phyloP scores from a whole-genome alignment of 2,888 invertebrate species.

The Gymnocheta viridis region DNA sequence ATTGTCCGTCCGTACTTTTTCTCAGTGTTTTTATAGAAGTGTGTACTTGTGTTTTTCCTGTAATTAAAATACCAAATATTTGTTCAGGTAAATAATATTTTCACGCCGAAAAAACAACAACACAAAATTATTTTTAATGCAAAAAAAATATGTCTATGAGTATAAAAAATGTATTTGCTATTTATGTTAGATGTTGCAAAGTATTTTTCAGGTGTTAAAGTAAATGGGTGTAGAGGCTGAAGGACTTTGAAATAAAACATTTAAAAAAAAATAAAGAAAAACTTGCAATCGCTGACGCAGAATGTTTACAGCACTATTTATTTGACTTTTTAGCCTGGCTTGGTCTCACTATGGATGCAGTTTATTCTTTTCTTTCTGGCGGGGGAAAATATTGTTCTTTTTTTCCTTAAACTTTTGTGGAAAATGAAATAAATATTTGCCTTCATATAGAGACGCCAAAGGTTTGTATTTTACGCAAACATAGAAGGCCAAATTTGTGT shows the following conservation, averaged over 20 bases:
- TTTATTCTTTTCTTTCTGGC: not conserved
- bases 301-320: constrained; percentile 48
- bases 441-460: constrained; percentile 51
- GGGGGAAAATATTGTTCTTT: constrained; percentile 71
- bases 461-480: constrained; percentile 40
- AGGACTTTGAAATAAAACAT: constrained; percentile 61
- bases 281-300: constrained; percentile 72
- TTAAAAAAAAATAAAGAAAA: constrained; percentile 72
- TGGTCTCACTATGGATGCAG: constrained; percentile 26
- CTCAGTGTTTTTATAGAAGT: not conserved
- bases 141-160: not conserved
- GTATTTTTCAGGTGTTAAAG: not conserved
- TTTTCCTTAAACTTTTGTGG: constrained; percentile 75
- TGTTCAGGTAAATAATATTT: constrained; percentile 77
- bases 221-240: constrained; percentile 2
- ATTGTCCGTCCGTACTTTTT: not conserved
- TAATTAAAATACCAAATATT: constrained; percentile 80
- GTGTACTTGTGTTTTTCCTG: constrained; percentile 22
- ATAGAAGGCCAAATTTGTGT: constrained; percentile 23
- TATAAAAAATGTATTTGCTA: constrained; percentile 15
- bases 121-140: constrained; percentile 19
- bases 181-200: constrained; percentile 23
- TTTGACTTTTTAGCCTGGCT: constrained; percentile 50
- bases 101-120: constrained; percentile 20
- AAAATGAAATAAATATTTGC: constrained; percentile 64